Conservation (phyloP, 2,888 invertebrate species). For the Panzeria rudis region DNA sequence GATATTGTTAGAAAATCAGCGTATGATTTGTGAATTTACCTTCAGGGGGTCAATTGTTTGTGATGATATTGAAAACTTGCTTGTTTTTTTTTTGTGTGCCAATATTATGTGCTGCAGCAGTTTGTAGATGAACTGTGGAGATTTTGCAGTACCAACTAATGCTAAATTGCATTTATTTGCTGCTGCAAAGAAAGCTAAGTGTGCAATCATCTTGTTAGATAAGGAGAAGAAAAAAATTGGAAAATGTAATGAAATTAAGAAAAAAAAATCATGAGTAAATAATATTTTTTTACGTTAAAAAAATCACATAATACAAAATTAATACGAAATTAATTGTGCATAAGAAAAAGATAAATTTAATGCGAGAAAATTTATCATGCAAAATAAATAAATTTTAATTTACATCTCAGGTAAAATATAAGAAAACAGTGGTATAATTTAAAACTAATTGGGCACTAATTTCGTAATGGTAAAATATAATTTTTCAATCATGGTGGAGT, state of each 20-base stretch:
- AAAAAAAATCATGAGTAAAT: too few relatives aligned
- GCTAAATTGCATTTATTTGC: constrained; percentile 58
- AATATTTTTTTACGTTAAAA: too few relatives aligned
- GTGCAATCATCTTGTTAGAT: constrained; percentile 68
- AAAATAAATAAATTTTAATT: too few relatives aligned
- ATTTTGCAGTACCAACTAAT: constrained; percentile 38
- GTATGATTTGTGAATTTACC: constrained; percentile 72
- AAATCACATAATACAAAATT: not conserved
- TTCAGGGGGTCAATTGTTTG: constrained; percentile 65
- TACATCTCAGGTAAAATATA: too few relatives aligned
- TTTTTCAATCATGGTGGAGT: too few relatives aligned
- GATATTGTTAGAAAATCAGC: constrained; percentile 67
- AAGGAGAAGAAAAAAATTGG: constrained; percentile 38
- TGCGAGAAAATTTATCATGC: too few relatives aligned
- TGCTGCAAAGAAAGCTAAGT: constrained; percentile 58
- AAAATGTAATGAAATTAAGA: not conserved
- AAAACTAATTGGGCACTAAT: too few relatives aligned
- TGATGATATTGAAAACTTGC: constrained; percentile 16
- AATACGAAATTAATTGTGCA: not conserved
- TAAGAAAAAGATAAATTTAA: too few relatives aligned
- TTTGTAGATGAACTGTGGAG: constrained; percentile 17
- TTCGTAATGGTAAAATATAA: too few relatives aligned
- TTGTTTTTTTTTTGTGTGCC: not conserved
- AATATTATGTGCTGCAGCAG: constrained; percentile 19
- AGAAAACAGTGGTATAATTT: too few relatives aligned